phyloP scores from a whole-genome alignment of 1,140 invertebrate species.

The Drosophila bocki region DNA sequence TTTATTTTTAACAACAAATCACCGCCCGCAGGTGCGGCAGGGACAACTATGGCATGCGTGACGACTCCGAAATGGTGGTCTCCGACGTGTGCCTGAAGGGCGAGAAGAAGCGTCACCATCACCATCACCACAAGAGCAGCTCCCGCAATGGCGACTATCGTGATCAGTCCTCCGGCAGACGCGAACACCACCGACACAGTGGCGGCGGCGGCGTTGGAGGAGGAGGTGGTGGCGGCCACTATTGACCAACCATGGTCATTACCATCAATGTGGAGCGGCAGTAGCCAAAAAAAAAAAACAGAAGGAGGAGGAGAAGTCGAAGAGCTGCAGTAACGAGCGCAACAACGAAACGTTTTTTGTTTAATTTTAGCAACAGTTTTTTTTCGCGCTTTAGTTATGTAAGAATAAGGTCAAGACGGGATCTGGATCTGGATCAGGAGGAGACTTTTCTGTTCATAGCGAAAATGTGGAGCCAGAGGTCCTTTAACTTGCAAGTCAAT shows the following conservation, averaged over 20 bases:
- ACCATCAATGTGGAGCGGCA: constrained; percentile 84
- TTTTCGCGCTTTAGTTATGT: constrained; percentile 59
- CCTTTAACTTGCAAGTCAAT: constrained; percentile 55
- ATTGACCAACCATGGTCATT: constrained; percentile 85
- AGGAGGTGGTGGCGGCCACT: constrained; percentile 71
- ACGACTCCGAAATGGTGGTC: constrained; percentile 92
- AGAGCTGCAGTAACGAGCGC: constrained; percentile 31
- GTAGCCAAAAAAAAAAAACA: constrained; percentile 34
- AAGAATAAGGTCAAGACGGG: constrained; percentile 5
- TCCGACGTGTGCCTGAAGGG: constrained; percentile 88
- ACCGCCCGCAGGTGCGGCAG: constrained; percentile 65
- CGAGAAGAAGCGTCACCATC: constrained; percentile 92
- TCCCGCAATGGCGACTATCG: constrained; percentile 81
- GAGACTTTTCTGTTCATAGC: constrained; percentile 66
- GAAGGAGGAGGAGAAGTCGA: constrained; percentile 6
- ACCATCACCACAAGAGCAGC: constrained; percentile 90
- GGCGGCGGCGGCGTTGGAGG: constrained; percentile 56
- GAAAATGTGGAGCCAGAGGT: constrained; percentile 46
- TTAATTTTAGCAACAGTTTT: constrained; percentile 60
- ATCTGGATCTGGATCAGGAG: constrained; percentile 8
- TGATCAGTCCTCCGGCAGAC: constrained; percentile 77
- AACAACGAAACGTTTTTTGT: constrained; percentile 71
- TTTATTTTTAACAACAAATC: not conserved
- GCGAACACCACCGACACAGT: constrained; percentile 81
- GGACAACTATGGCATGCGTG: constrained; percentile 89